Evolutionary conservation across 2,113 vertebrate genomes (phyloP).

Genomic region (Corapipo altera): DNA sequence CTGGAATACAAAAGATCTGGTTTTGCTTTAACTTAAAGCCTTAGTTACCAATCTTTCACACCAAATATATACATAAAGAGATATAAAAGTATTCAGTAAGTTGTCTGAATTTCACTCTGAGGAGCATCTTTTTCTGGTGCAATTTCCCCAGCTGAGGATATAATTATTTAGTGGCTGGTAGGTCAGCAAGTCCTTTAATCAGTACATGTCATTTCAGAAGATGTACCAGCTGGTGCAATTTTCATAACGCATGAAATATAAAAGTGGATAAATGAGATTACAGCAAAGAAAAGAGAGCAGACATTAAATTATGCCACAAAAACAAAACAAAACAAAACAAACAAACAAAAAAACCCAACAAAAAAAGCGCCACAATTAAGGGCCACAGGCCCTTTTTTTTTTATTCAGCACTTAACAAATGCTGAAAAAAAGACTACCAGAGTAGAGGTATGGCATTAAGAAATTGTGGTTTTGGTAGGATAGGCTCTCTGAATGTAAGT

Average conservation of each 20-base stretch:
- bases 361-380: neutral
- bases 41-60: neutral
- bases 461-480: neutral
- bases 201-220: neutral
- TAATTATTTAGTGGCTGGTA: neutral
- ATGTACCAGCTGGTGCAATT: conserved; percentile 4
- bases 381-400: neutral
- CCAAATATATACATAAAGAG: neutral
- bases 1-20: neutral
- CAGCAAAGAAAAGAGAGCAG: neutral
- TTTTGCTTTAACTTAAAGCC: neutral
- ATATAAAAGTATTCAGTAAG: neutral
- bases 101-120: neutral
- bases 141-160: neutral
- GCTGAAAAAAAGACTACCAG: neutral
- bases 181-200: conserved; percentile 1
- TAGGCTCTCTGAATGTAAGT: neutral
- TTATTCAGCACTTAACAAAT: neutral
- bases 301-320: neutral
- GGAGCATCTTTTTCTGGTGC: neutral
- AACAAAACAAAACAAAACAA: no score
- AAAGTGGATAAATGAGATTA: neutral
- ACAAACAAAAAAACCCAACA: no score
- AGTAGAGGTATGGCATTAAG: neutral
- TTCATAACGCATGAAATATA: neutral